phyloP scores from a whole-genome alignment of 37 sponge, comb jelly and placozoan species.

The Cliona cf. orientalis region DNA sequence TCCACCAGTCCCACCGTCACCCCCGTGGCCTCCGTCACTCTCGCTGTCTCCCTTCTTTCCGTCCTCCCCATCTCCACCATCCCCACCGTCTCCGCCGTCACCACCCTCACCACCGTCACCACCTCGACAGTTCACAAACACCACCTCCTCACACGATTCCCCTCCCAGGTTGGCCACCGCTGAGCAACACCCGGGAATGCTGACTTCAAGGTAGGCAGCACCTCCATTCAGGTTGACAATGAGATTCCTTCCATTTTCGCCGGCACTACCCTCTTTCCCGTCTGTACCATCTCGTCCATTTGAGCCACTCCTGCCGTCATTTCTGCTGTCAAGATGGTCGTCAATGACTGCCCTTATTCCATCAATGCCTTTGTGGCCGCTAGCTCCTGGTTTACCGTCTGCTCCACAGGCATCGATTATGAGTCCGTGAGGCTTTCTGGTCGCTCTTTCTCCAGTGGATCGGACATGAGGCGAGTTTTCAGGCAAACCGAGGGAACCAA shows the following conservation, averaged over 20 bases:
- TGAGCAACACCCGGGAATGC: conserved; percentile 25
- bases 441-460: conserved; percentile 31
- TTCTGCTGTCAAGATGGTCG: conserved; percentile 17
- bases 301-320: no score
- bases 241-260: conserved; percentile 34
- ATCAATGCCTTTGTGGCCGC: conserved; percentile 55
- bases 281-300: conserved; percentile 35
- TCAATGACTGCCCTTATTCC: conserved; percentile 20
- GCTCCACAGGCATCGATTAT: conserved; percentile 40
- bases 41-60: conserved; percentile 54
- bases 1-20: conserved; percentile 73
- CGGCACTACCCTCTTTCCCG: conserved; percentile 51
- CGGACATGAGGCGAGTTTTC: neutral
- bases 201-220: conserved; percentile 33
- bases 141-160: conserved; percentile 52
- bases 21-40: conserved; percentile 80
- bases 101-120: conserved; percentile 74
- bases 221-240: conserved; percentile 50
- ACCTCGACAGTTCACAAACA: conserved; percentile 81
- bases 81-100: conserved; percentile 75
- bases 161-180: conserved; percentile 65
- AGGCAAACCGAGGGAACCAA: neutral
- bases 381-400: conserved; percentile 53
- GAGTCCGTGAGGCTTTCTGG: conserved; percentile 41
- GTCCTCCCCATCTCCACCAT: conserved; percentile 76